A percentile compares a stretch with the other conserved stretches of the same genome.
Conservation (phyloP, 2,113 vertebrate genomes). For the Bos indicus region DNA sequence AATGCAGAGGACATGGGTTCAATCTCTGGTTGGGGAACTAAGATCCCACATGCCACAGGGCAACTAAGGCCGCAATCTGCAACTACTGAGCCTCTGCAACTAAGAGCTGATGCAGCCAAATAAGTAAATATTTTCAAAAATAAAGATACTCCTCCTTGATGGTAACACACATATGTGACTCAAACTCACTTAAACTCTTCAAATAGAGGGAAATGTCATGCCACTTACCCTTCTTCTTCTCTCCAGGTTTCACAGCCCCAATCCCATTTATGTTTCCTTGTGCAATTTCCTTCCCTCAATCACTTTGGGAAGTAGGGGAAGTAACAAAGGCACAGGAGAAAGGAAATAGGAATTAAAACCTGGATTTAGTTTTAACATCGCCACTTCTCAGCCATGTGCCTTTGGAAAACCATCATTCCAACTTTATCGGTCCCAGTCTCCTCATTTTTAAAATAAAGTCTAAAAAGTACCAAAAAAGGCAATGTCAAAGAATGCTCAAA, state of each 20-base stretch:
- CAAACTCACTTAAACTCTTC: not conserved
- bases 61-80: not conserved
- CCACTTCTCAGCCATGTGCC: not conserved
- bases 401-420: not conserved
- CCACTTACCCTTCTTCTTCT: not conserved
- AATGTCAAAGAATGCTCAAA: not conserved
- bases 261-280: not conserved
- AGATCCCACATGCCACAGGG: not conserved
- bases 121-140: not conserved
- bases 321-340: not conserved
- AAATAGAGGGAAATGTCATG: not conserved
- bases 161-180: not conserved
- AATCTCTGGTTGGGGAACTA: not conserved
- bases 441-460: slow-evolving; percentile 19
- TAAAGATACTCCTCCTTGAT: not conserved
- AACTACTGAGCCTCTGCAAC: not conserved
- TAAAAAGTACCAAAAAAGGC: not conserved
- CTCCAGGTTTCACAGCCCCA: not conserved
- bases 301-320: not conserved
- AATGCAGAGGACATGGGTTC: not conserved
- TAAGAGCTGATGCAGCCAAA: not conserved
- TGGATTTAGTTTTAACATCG: not conserved
- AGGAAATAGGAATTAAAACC: not conserved
- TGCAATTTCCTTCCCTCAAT: not conserved
- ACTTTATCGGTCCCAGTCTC: not conserved